These are phyloP conservation scores for Tetragonula clypearis DNA, from an alignment of 1,140 invertebrate genomes.

Conservation along the genomic window DNA sequence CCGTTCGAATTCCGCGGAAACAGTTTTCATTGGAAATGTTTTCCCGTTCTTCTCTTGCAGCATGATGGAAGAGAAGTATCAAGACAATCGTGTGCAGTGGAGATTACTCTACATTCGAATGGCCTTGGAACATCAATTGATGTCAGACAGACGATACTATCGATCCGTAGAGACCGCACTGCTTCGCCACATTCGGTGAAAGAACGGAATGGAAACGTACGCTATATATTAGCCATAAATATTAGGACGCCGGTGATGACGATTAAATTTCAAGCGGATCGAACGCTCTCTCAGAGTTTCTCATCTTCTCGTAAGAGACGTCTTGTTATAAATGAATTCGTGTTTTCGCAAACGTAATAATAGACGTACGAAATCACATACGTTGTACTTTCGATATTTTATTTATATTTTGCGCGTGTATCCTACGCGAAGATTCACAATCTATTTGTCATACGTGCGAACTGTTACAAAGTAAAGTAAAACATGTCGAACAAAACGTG, in stretches of 20 bases:
- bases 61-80: background rate
- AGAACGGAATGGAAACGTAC: background rate
- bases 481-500: too few species aligned
- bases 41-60: background rate
- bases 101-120: background rate
- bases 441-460: too few species aligned
- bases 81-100: background rate
- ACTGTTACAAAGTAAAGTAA: too few species aligned
- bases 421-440: too few species aligned
- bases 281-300: background rate
- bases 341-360: background rate
- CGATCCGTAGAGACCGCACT: slow-evolving; percentile 17
- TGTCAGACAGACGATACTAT: background rate
- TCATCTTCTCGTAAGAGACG: background rate
- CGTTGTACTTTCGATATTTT: too few species aligned
- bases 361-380: too few species aligned
- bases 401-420: too few species aligned
- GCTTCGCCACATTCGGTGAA: background rate
- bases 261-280: too few species aligned
- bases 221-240: background rate
- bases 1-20: too few species aligned
- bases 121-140: background rate
- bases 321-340: background rate
- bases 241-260: background rate
- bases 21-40: background rate